phyloP scores from a whole-genome alignment of 1,140 invertebrate species.

The Drosophila pectinifera region DNA sequence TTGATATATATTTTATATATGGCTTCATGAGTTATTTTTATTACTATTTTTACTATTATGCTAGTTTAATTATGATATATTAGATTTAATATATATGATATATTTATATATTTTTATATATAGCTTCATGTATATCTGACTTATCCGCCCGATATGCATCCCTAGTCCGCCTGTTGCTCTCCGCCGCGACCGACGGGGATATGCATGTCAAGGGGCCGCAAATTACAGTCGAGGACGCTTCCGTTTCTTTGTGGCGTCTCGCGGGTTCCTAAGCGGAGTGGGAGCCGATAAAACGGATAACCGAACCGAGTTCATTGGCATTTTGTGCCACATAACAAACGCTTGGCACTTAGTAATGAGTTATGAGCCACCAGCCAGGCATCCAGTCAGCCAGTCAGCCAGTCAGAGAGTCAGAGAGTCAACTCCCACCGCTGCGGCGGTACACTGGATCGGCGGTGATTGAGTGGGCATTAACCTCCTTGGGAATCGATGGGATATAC shows the following conservation, averaged over 20 bases:
- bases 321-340: conserved; percentile 77
- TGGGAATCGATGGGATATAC: conserved; percentile 17
- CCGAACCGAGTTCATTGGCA: conserved; percentile 68
- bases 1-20: too few species aligned
- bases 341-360: conserved; percentile 57
- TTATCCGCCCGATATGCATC: too few species aligned
- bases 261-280: conserved; percentile 50
- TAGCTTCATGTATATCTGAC: too few species aligned
- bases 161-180: too few species aligned
- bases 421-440: conserved; percentile 3
- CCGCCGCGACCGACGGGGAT: too few species aligned
- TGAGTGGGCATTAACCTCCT: conserved; percentile 41
- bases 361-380: conserved; percentile 52
- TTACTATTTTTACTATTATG: too few species aligned
- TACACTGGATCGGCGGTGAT: conserved; percentile 51
- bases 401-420: too few species aligned
- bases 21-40: too few species aligned
- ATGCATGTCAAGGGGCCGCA: conserved; percentile 76
- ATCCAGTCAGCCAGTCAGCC: conserved; percentile 27
- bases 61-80: too few species aligned
- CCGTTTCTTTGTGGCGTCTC: conserved; percentile 59
- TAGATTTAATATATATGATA: too few species aligned
- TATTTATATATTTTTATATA: too few species aligned
- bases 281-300: conserved; percentile 20
- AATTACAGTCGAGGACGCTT: conserved; percentile 72